Percentiles rank a stretch among this genome's conserved stretches.
phyloP scores from a whole-genome alignment of 2,888 invertebrate species.

The Meteorus cinctellus region DNA sequence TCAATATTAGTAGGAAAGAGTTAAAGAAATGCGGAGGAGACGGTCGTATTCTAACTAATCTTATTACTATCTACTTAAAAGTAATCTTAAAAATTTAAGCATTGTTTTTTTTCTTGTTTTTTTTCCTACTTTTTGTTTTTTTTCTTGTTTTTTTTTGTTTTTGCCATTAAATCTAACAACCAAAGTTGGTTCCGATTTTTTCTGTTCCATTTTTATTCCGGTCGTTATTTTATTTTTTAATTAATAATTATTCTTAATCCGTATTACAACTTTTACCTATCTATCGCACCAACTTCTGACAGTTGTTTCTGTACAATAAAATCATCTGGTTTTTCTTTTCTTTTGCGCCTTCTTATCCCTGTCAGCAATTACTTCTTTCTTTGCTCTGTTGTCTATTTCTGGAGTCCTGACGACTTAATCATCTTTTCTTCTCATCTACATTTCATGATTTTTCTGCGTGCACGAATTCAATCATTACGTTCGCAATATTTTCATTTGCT shows the following conservation, averaged over 20 bases:
- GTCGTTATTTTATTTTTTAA: slow-evolving; percentile 40
- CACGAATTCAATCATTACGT: slow-evolving; percentile 10
- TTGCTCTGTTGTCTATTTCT: neutral
- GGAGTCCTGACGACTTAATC: slow-evolving; percentile 21
- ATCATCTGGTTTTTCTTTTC: slow-evolving; percentile 10
- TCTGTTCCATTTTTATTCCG: slow-evolving; percentile 30
- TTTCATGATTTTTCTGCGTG: slow-evolving; percentile 8
- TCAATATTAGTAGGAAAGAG: slow-evolving; percentile 5
- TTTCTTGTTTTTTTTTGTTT: slow-evolving; percentile 42
- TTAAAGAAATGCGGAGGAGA: slow-evolving; percentile 54
- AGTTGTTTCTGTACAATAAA: slow-evolving; percentile 40
- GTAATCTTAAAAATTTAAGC: slow-evolving; percentile 58
- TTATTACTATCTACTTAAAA: slow-evolving; percentile 62
- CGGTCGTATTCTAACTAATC: slow-evolving; percentile 67
- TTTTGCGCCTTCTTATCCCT: slow-evolving; percentile 6
- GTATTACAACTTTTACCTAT: slow-evolving; percentile 37
- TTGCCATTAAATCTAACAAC: slow-evolving; percentile 33
- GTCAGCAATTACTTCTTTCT: neutral
- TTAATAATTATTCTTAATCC: slow-evolving; percentile 38
- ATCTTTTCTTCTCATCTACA: slow-evolving; percentile 18
- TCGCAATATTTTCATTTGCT: slow-evolving; percentile 23
- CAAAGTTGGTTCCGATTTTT: slow-evolving; percentile 47
- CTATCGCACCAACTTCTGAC: slow-evolving; percentile 25
- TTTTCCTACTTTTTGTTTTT: slow-evolving; percentile 43
- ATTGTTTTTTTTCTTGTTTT: slow-evolving; percentile 51